Evolutionary conservation across 2,888 invertebrate species (phyloP).

Genomic region (Scaptomyza tumidula): DNA sequence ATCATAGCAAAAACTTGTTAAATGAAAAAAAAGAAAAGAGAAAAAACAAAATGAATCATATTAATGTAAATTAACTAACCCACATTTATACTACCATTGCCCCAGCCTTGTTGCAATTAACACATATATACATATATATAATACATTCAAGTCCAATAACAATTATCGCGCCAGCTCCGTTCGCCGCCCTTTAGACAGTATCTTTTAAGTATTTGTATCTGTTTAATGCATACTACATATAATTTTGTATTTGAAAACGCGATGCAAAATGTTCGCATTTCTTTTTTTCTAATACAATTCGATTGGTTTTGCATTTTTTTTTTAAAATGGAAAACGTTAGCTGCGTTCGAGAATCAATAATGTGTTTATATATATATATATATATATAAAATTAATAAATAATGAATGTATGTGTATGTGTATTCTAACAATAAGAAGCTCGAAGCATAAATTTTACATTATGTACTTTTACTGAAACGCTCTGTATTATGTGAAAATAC

Average conservation of each 20-base stretch:
- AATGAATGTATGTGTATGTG: slow-evolving; percentile 63
- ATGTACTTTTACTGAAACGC: slow-evolving; percentile 59
- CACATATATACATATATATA: slow-evolving; percentile 7
- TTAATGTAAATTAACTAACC: slow-evolving; percentile 60
- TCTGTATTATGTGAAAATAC: slow-evolving; percentile 76
- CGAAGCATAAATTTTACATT: slow-evolving; percentile 69
- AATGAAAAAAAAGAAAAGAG: slow-evolving; percentile 33
- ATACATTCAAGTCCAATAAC: slow-evolving; percentile 37
- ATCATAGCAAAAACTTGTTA: slow-evolving; percentile 43
- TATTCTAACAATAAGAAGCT: slow-evolving; percentile 75
- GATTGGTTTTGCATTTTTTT: slow-evolving; percentile 39
- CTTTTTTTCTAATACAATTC: slow-evolving; percentile 18
- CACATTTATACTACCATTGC: slow-evolving; percentile 23
- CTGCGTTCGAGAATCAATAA: slow-evolving; percentile 56
- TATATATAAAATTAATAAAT: slow-evolving; percentile 55
- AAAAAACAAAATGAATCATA: slow-evolving; percentile 12
- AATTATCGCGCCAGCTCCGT: slow-evolving; percentile 48
- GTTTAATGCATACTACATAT: slow-evolving; percentile 48
- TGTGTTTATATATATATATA: slow-evolving; percentile 71
- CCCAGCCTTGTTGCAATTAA: slow-evolving; percentile 61
- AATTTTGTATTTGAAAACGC: slow-evolving; percentile 49
- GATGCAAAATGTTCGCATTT: slow-evolving; percentile 18
- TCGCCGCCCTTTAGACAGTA: slow-evolving; percentile 70
- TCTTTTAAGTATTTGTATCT: slow-evolving; percentile 68
- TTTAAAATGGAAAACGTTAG: slow-evolving; percentile 37